These are phyloP conservation scores for Hassar affinis DNA, from an alignment of 2,113 vertebrate genomes.

Conservation along the genomic window DNA sequence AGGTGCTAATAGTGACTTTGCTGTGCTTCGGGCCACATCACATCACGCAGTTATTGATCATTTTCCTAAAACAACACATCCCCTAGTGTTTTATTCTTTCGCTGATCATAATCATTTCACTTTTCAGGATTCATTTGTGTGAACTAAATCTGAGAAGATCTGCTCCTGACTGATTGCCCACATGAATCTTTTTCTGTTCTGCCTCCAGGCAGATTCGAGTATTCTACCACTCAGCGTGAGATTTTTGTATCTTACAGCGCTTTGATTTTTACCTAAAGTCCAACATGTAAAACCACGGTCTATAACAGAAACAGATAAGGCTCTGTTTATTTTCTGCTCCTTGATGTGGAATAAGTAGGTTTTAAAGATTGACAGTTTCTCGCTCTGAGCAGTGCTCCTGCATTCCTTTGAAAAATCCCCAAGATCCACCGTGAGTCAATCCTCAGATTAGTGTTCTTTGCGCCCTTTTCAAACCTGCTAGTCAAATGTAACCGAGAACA, in stretches of 20 bases:
- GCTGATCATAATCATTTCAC: conserved; percentile 16
- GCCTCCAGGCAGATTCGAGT: conserved; percentile 29
- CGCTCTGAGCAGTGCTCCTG: conserved; percentile 7
- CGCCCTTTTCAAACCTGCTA: conserved; percentile 3
- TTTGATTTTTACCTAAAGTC: conserved; percentile 23
- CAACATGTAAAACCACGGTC: not conserved
- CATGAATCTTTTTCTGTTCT: conserved; percentile 17
- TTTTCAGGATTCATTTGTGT: conserved; percentile 12
- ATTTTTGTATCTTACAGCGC: conserved; percentile 21
- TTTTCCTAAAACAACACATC: too few species aligned
- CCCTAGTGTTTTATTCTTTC: too few species aligned
- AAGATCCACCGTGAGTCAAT: not conserved
- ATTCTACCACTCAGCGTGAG: conserved; percentile 7
- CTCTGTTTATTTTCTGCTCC: conserved; percentile 23
- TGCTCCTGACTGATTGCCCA: conserved; percentile 44
- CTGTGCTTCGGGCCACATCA: too few species aligned
- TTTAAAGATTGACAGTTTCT: conserved; percentile 21
- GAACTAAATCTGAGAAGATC: conserved; percentile 38
- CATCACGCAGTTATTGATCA: too few species aligned
- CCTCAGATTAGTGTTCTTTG: not conserved
- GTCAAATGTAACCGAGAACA: conserved; percentile 16
- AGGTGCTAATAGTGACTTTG: too few species aligned
- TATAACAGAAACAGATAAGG: conserved; percentile 13
- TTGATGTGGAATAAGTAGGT: conserved; percentile 30
- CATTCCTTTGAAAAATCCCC: conserved; percentile 19